Base-by-base conservation (phyloP, 1,140 invertebrate species). In the Acromyrmex charruanus region DNA sequence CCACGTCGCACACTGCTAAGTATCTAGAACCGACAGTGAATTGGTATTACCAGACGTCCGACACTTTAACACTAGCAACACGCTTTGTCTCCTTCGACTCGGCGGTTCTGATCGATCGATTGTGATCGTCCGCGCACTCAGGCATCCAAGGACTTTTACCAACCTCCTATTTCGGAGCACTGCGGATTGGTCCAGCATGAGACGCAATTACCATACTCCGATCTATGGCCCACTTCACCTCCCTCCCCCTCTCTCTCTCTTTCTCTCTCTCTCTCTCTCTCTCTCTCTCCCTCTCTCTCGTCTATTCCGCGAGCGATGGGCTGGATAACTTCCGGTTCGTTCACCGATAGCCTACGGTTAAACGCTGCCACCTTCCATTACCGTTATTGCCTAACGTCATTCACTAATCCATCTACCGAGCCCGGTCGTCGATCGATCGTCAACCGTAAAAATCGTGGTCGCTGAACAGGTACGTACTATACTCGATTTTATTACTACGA, bases 341-440 rank as follows among this genome's bases (percentile, higher is more conserved):
- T 35, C 72, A 61, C 66, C 77, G 84, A 89, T 89, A 90, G 74
- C 75, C 84, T 55, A 59, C 74, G 72, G 84, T 89, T 86, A 89
- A 90, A 89, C 74, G 77, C 61, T 74, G 88, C 72, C 61, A 66
- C 75, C 81, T 90, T 90, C 89, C 88, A 90, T 90, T 90, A 90
- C 79, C 89, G 79, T 90, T 90, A 90, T 90, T 90, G 86, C 74
- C 74, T 81, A 80, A 85, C 88, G 79, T 90, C 89, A 90, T 90
- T 90, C 80, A 69, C 74, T 81, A 80, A 89, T 89, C 86, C 88
- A 89, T 89, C 88, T 89, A 68, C n/a, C 77, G 63, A 58, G 61
- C 69, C n/a, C 16, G 51, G 68, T 4, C 71, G 61, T 86, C 85
- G 65, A 61, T 84, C 65, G 87, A 68, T 68, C 49, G 69, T 18